These are phyloP conservation scores for Telmatherina bonti DNA, from an alignment of 2,797 vertebrate species.

Conservation along the genomic window DNA sequence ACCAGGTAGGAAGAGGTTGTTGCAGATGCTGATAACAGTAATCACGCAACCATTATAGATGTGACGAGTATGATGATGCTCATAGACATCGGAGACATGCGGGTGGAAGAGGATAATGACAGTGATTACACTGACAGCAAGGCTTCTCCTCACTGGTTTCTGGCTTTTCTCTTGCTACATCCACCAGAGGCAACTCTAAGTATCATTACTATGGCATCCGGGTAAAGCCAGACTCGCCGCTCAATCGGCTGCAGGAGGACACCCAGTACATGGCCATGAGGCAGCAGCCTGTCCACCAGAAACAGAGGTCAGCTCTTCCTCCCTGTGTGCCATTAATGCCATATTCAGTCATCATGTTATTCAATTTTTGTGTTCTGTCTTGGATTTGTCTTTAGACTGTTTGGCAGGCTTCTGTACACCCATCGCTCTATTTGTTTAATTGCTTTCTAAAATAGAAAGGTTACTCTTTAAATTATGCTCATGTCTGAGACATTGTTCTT, in stretches of 20 bases:
- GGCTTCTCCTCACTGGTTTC: conserved; percentile 57
- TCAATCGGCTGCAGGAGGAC: conserved; percentile 96
- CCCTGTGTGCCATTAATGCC: background rate
- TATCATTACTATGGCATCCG: conserved; percentile 99
- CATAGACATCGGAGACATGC: conserved; percentile 40
- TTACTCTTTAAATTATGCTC: background rate
- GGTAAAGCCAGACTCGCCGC: conserved; percentile 95
- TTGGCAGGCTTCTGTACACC: background rate
- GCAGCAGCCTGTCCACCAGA: conserved; percentile 96
- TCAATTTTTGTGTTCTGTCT: background rate
- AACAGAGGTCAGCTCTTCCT: conserved; percentile 89
- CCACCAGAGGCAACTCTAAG: conserved; percentile 95
- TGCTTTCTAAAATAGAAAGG: background rate
- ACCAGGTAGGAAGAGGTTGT: conserved; percentile 86
- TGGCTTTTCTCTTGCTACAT: conserved; percentile 60
- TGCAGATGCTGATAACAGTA: conserved; percentile 58
- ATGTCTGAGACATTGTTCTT: background rate
- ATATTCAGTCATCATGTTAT: background rate
- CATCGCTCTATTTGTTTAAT: background rate
- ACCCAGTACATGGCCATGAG: conserved; percentile 98
- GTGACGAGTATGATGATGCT: conserved; percentile 58
- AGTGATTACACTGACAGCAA: conserved; percentile 66
- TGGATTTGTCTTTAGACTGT: background rate
- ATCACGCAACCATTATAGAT: conserved; percentile 61
- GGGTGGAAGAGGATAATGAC: conserved; percentile 66